Base-by-base conservation (phyloP, 2,888 invertebrate species). In the Lithophane socia region DNA sequence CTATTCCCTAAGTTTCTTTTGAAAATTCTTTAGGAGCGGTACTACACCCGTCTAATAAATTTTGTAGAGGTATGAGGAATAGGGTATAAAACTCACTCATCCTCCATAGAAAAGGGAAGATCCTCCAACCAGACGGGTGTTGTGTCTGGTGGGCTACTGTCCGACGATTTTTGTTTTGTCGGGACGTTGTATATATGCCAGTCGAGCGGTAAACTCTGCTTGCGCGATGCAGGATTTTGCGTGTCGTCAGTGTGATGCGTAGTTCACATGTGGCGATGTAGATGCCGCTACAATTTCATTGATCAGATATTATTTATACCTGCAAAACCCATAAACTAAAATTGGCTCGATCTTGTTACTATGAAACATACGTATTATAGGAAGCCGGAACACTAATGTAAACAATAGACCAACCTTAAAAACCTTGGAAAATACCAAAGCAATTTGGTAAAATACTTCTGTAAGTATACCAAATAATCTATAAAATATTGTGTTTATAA, bases 401-500 rank as follows among this genome's bases (percentile, higher is more conserved):
- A 77, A 63, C 37, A 71, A 44, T n/a, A 52, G 4, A 16, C 5
- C 18, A 60, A 24, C 16, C n/a, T 4, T 37, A 64, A 49, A 29
- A 60, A 10, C 44, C 16, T 56, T 44, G 5, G 52, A 61, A 58
- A 63, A 64, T 37, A 60, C 18, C 21, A 42, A 71, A 73, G 21
- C 42, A 66, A 68, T 63, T 68, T 24, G 18, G 42, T 56, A 60
- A 75, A 71, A 73, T 73, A 70, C 56, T 16, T 52, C 44, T 42
- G 21, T 58, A 73, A 77, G 24, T 71, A 49, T 67, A 65, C 18
- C 66, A 77, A 87, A 75, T 80, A 78, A 63, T 66, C 56, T 69
- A 75, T 80, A 86, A 74, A 80, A 86, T 77, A 81, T 76, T 73
- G 54, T 67, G 64, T 83, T 73, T 75, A 29, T 66, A 73, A 82